These are phyloP conservation scores for Platyrinchus mystaceus DNA, from an alignment of 2,797 vertebrate species.

Conservation along the genomic window DNA sequence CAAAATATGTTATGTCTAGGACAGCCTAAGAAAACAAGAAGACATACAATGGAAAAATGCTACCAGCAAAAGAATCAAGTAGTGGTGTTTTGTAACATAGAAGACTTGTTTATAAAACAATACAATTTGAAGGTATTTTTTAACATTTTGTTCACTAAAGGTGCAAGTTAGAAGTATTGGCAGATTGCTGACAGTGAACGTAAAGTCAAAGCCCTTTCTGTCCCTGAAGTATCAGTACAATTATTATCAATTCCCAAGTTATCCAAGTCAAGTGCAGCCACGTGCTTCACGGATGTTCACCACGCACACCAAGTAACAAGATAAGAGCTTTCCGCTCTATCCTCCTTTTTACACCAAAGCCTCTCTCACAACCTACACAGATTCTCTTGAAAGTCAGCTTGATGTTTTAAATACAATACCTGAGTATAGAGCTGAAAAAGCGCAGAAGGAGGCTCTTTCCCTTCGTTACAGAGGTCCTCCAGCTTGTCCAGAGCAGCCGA, in stretches of 20 bases:
- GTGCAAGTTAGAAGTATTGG: background rate
- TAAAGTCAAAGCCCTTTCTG: background rate
- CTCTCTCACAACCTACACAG: background rate
- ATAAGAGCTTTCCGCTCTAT: background rate
- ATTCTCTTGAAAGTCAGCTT: background rate
- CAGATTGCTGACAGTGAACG: fast-evolving
- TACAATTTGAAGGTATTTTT: background rate
- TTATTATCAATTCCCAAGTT: fast-evolving
- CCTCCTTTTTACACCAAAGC: background rate
- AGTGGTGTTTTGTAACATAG: fast-evolving
- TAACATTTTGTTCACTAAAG: background rate
- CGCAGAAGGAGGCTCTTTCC: slow-evolving; percentile 81
- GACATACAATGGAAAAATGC: background rate
- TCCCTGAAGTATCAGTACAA: background rate
- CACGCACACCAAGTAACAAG: fast-evolving
- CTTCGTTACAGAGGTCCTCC: slow-evolving; percentile 84
- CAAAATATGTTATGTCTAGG: slow-evolving; percentile 94
- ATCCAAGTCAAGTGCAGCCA: background rate
- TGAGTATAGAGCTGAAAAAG: slow-evolving; percentile 93
- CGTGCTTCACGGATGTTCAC: too few relatives aligned
- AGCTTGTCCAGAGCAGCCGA: slow-evolving; percentile 86
- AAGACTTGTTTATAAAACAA: background rate
- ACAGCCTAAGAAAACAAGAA: slow-evolving; percentile 79
- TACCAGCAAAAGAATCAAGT: background rate
- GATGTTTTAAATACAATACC: slow-evolving; percentile 73